Base-by-base conservation (phyloP, 2,888 invertebrate species). In the Nudaria mundana region DNA sequence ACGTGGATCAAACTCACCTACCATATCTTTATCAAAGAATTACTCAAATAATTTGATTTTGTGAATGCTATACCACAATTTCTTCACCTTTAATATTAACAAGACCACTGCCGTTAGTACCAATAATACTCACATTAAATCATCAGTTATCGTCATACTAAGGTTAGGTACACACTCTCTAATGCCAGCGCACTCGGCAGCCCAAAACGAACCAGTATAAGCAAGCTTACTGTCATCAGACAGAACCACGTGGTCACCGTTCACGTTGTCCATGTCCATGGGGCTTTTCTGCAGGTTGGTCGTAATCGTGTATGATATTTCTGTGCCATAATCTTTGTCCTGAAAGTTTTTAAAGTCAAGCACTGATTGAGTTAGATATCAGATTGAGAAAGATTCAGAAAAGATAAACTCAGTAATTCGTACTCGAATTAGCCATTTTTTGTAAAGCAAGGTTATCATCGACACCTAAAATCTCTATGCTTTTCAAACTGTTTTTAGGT, bases 141-240 rank as follows among this genome's bases (percentile, higher is more conserved):
- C 48, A 3, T 52, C 41, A 2, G 8, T 1, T 0, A 63, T 29
- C 0, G 3, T 14, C 1, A 63, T 18, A 1, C 12, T 13, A 1
- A 77, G 44, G 0, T 56, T 44, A 0, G 77, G 67, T 4, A 30
- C 40, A 32, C 76, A 69, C 1, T 26, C 48, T 1, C 44, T 32
- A 1, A 18, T 22, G 1, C 48, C 55, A 0, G 37, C 32, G 30
- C 79, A 79, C n/a, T 69, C 69, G 1, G 58, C 62, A 0, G 63
- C 68, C 49, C 59, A 60, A 7, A 66, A 26, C 0, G 45, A 14
- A 2, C 37, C 53, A 0, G 14, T n/a, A 0, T 38, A 1, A 0
- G n/a, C 8, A 3, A 72, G 32, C 0, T 10, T 3, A 28, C 76
- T 77, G 2, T 13, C 23, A 5, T 67, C 63, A 35, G 71, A 73